These are phyloP conservation scores for Caenorhabditis inopinata DNA, from an alignment of 1,140 invertebrate genomes.

Conservation along the genomic window DNA sequence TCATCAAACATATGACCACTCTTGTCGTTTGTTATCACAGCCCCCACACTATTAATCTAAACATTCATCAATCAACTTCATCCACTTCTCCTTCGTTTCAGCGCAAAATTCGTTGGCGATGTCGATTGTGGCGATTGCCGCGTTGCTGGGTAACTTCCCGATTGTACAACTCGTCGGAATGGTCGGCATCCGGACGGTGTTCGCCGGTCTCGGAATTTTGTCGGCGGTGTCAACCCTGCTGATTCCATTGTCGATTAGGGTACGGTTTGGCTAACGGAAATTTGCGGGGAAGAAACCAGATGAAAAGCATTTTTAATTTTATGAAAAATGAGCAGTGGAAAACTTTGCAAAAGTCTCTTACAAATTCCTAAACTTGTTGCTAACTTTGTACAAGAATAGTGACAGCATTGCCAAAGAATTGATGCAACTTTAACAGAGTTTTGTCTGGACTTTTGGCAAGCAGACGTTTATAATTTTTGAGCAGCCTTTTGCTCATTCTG, in stretches of 20 bases:
- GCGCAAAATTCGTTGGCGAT: conserved; percentile 45
- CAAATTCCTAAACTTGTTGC: no score
- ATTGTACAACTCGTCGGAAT: conserved; percentile 48
- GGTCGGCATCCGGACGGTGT: conserved; percentile 54
- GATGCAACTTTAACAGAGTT: no score
- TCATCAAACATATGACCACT: conserved; percentile 12
- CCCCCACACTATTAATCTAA: neutral
- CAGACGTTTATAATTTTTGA: no score
- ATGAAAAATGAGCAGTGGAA: no score
- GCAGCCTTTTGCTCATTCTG: no score
- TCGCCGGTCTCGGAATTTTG: conserved; percentile 50
- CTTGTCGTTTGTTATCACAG: neutral
- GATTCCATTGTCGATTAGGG: conserved; percentile 48
- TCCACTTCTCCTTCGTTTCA: no score
- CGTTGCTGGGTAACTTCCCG: conserved; percentile 53
- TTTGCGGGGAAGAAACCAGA: neutral
- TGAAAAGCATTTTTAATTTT: no score
- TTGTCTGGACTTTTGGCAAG: no score
- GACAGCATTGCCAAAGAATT: no score
- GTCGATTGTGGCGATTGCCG: conserved; percentile 51
- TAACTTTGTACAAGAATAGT: no score
- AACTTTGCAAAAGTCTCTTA: no score
- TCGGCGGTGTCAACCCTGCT: conserved; percentile 51
- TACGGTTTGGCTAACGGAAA: conserved; percentile 1
- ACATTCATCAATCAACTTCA: neutral